A percentile compares a stretch with the other conserved stretches of the same genome.
Conservation (phyloP, 1,140 invertebrate genomes). For the Caerostris extrusa region DNA sequence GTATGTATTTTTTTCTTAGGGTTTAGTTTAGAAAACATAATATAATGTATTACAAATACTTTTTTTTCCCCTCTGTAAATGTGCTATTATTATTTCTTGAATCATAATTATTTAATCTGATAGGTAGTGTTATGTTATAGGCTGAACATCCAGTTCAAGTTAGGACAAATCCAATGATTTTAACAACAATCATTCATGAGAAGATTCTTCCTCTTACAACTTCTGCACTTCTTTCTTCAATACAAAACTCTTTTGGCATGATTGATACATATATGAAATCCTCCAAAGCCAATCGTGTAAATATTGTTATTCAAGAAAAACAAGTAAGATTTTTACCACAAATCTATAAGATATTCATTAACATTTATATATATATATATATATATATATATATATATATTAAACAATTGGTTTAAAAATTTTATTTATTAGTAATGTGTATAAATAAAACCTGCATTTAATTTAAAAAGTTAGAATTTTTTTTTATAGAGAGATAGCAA, state of each 20-base stretch:
- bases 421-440: no score
- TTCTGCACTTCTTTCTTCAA: background rate
- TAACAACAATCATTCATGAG: constrained; percentile 52
- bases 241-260: constrained; percentile 58
- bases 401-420: no score
- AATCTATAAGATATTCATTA: background rate
- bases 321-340: constrained; percentile 43
- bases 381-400: no score
- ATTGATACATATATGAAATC: constrained; percentile 63
- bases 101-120: no score
- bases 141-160: constrained; percentile 70
- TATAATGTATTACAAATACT: background rate
- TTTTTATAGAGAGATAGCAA: no score
- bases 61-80: no score
- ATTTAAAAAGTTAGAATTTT: no score
- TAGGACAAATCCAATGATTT: constrained; percentile 40
- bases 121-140: background rate
- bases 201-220: constrained; percentile 50
- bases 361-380: no score
- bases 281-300: constrained; percentile 60
- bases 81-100: no score
- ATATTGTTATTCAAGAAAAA: constrained; percentile 64
- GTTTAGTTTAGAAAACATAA: background rate
- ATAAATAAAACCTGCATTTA: no score
- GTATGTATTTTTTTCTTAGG: constrained; percentile 1